Evolutionary conservation across 2,113 vertebrate genomes (phyloP).

Genomic region (Alethe castanea): DNA sequence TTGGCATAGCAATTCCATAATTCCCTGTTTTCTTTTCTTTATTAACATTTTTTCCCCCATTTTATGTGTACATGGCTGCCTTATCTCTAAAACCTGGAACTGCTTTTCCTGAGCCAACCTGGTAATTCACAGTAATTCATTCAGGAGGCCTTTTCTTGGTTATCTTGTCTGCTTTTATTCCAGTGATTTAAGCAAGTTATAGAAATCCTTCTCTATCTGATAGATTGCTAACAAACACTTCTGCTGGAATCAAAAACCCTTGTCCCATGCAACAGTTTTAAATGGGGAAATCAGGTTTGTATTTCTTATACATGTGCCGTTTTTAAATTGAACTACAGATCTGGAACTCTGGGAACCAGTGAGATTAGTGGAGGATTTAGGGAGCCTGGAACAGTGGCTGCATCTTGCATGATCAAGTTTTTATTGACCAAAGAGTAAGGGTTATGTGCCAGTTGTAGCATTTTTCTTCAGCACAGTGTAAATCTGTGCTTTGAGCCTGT

Average conservation of each 20-base stretch:
- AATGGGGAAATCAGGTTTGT: not conserved
- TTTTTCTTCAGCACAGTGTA: not conserved
- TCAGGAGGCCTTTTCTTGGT: not conserved
- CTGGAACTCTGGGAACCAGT: not conserved
- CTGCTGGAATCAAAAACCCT: not conserved
- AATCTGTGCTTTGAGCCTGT: not conserved
- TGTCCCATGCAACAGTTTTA: not conserved
- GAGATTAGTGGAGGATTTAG: not conserved
- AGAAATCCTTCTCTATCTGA: not conserved
- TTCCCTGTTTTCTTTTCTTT: not conserved
- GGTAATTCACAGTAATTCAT: not conserved
- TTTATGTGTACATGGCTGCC: not conserved
- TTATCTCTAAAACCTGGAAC: not conserved
- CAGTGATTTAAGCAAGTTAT: not conserved
- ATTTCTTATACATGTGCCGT: not conserved
- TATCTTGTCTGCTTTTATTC: slow-evolving; percentile 4
- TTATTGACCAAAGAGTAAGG: not conserved
- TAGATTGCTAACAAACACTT: not conserved
- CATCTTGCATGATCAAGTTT: not conserved
- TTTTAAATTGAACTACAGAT: not conserved
- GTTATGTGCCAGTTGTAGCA: not conserved
- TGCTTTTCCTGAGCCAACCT: not conserved
- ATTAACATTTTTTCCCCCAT: not conserved
- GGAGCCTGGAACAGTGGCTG: not conserved
- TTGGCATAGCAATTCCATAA: fast-evolving